Evolutionary conservation across 2,113 vertebrate species (phyloP), one percentile per base, ranked within the genome.

Genomic region (Indri indri): DNA sequence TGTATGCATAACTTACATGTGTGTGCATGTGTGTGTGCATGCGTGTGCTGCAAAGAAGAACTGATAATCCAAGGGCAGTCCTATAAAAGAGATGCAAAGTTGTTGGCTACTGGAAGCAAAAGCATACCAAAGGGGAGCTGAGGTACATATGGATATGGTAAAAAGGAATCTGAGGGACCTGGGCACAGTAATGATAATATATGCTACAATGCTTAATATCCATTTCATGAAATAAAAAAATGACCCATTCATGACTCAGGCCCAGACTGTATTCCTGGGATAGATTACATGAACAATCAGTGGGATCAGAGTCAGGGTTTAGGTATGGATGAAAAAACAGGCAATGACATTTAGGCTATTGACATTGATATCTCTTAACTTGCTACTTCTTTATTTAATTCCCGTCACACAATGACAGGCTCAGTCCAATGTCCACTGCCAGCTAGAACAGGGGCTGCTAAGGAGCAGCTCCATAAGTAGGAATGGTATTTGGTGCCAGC

Each of bases 141-240:
- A 84, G 17, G 23, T 70, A 59, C 2, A 59, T 59, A 40, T 59
- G 11, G 52, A 50, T 9, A 30, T 59, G 27, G 16, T 54, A 52
- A 61, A 88, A 87, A 16, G 37, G 32, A 45, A 84, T 87, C 17
- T 74, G 22, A 88, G 18, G 32, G 30, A 79, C 40, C 25, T 76
- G 13, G 37, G 37, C 4, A 54, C 1, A 68, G 17, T 13, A 80
- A 61, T 71, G 65, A 54, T 59, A 61, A 34, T 73, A 73, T 83
- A 32, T 80, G 9, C 16, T 84, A 22, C 2, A 73, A 20, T 61
- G 68, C 2, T 65, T 61, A 73, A 66, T 82, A 90, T 45, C 82
- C 61, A 63, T 59, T 89, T 91, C 80, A 83, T 37, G 27, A 91
- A 76, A 71, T 88, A 68, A 95, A 80, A 80, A 42, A 68, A 71